phyloP scores from a whole-genome alignment of 2,797 vertebrate species.

The Myripristis jacobus region DNA sequence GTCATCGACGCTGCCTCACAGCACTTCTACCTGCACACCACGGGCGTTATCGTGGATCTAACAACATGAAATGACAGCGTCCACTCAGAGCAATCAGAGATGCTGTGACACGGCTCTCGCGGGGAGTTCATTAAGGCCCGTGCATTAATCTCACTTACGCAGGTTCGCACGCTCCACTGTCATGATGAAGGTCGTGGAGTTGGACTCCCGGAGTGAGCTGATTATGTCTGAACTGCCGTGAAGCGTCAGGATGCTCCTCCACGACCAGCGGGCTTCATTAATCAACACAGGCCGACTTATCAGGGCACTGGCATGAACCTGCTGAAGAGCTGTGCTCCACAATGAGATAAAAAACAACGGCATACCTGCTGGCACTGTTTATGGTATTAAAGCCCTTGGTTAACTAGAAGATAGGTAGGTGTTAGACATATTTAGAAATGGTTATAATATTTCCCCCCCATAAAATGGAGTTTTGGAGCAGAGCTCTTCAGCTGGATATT shows the following conservation, averaged over 20 bases:
- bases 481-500: slow-evolving; percentile 2
- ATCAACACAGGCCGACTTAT: slow-evolving; percentile 35
- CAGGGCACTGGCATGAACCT: slow-evolving; percentile 20
- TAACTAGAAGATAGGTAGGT: no score
- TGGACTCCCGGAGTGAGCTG: slow-evolving; percentile 26
- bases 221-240: slow-evolving; percentile 43
- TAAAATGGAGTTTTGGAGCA: not conserved
- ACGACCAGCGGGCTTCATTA: slow-evolving; percentile 51
- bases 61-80: slow-evolving; percentile 46
- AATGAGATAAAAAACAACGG: not conserved
- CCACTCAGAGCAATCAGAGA: slow-evolving; percentile 18
- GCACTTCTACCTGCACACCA: slow-evolving; percentile 4
- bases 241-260: slow-evolving; percentile 42
- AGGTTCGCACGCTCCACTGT: slow-evolving; percentile 45
- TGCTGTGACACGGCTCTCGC: slow-evolving; percentile 41
- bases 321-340: no score
- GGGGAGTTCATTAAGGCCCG: slow-evolving; percentile 63
- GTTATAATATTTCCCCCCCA: no score
- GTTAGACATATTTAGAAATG: no score
- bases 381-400: slow-evolving; percentile 3
- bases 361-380: slow-evolving; percentile 33
- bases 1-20: not conserved
- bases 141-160: slow-evolving; percentile 73
- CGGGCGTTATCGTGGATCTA: slow-evolving; percentile 41
- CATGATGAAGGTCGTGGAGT: slow-evolving; percentile 59